phyloP scores from a whole-genome alignment of 2,113 vertebrate species.

The Sarotherodon lohbergeri region DNA sequence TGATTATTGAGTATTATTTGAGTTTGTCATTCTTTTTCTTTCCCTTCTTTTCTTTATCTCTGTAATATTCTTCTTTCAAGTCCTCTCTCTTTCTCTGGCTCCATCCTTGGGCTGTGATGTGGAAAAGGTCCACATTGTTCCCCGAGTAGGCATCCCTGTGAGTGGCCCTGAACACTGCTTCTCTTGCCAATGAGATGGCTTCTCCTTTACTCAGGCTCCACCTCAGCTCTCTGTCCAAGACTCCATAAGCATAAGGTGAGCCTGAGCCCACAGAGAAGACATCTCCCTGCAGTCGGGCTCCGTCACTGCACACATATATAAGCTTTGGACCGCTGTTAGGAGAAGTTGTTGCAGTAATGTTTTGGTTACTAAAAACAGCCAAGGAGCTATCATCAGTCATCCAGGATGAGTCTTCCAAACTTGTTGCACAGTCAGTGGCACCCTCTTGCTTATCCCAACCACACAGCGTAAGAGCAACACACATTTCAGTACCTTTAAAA shows the following conservation, averaged over 20 bases:
- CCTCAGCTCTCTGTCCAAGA: slow-evolving; percentile 71
- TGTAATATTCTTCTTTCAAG: slow-evolving; percentile 71
- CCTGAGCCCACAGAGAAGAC: slow-evolving; percentile 84
- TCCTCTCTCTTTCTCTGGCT: slow-evolving; percentile 69
- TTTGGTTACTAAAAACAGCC: not conserved
- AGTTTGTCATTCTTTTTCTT: not conserved
- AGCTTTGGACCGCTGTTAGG: slow-evolving; percentile 67
- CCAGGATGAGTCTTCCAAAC: not conserved
- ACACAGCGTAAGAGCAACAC: slow-evolving; percentile 80
- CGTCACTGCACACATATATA: slow-evolving; percentile 83
- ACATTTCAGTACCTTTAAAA: slow-evolving; percentile 77
- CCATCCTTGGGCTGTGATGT: slow-evolving; percentile 77
- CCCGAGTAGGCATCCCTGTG: slow-evolving; percentile 84
- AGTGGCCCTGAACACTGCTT: slow-evolving; percentile 80
- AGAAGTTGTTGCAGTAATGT: not conserved
- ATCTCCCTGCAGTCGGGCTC: slow-evolving; percentile 71
- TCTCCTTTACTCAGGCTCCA: slow-evolving; percentile 70
- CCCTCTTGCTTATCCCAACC: slow-evolving; percentile 72
- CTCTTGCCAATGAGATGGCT: slow-evolving; percentile 73
- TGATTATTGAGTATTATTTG: not conserved
- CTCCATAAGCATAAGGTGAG: slow-evolving; percentile 80
- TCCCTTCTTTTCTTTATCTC: slow-evolving; percentile 47
- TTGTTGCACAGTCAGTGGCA: not conserved
- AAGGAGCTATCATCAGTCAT: not conserved
- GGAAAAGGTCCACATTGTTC: slow-evolving; percentile 82